Conservation (phyloP, 2,797 vertebrate genomes). For the Gobio occitaniae region DNA sequence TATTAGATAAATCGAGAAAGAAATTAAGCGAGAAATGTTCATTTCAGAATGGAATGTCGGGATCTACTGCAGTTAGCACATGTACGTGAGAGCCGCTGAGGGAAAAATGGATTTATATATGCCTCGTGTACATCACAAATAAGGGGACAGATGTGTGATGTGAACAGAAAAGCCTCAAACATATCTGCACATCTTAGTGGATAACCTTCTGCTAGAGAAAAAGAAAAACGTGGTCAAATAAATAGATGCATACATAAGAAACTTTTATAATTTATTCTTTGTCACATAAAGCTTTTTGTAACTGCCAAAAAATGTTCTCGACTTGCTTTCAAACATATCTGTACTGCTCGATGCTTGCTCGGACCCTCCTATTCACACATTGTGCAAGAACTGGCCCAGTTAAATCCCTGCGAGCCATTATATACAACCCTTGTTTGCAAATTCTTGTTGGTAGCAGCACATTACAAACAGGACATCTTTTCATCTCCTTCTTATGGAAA, state of each 20-base stretch:
- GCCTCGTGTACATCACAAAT: conserved; percentile 61
- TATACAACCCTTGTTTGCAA: conserved; percentile 65
- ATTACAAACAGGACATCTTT: conserved; percentile 72
- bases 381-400: conserved; percentile 68
- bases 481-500: conserved; percentile 74
- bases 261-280: conserved; percentile 85
- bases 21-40: conserved; percentile 46
- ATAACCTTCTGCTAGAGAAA: conserved; percentile 68
- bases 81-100: conserved; percentile 53
- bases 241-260: conserved; percentile 93
- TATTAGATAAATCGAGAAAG: conserved; percentile 48
- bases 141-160: conserved; percentile 62
- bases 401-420: conserved; percentile 69
- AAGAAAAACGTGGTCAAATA: conserved; percentile 87
- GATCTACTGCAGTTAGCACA: conserved; percentile 60
- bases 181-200: conserved; percentile 74
- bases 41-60: conserved; percentile 76
- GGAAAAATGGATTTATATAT: conserved; percentile 58
- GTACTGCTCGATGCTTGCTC: conserved; percentile 78
- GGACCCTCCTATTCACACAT: conserved; percentile 70
- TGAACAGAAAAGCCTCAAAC: conserved; percentile 70
- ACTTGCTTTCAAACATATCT: conserved; percentile 75
- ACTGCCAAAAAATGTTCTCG: conserved; percentile 79
- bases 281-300: conserved; percentile 88
- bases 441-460: conserved; percentile 70